Conservation (phyloP, 2,113 vertebrate species). For the Gymnogyps californianus region DNA sequence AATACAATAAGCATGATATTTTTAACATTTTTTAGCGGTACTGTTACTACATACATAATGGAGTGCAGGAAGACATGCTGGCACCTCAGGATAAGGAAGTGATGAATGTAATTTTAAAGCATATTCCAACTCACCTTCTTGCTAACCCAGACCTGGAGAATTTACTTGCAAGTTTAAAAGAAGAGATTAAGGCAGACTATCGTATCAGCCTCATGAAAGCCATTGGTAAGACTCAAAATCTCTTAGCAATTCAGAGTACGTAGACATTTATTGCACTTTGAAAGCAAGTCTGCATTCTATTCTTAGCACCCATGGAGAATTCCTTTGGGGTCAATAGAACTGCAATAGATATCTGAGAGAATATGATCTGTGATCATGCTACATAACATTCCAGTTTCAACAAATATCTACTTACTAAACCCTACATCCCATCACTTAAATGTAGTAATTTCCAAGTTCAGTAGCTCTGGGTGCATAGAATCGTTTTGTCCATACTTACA, state of each 20-base stretch:
- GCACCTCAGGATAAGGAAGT: constrained; percentile 72
- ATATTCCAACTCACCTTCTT: constrained; percentile 66
- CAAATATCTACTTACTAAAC: background rate
- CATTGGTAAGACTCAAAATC: constrained; percentile 75
- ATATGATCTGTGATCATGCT: background rate
- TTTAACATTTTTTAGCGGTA: constrained; percentile 78
- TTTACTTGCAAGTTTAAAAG: constrained; percentile 55
- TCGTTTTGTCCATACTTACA: background rate
- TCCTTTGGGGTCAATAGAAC: background rate
- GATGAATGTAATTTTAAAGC: constrained; percentile 73
- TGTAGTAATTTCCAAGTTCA: background rate
- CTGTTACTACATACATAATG: constrained; percentile 78
- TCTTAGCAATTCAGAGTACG: background rate
- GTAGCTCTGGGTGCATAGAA: background rate
- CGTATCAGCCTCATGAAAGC: constrained; percentile 77
- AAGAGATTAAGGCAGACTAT: constrained; percentile 81
- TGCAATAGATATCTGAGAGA: background rate
- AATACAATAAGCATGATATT: background rate
- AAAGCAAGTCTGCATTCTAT: background rate
- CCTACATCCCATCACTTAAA: background rate
- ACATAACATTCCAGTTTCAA: background rate
- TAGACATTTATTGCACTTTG: background rate
- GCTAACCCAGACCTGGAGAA: constrained; percentile 41
- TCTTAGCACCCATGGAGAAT: background rate
- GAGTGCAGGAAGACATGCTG: constrained; percentile 79